Percentiles rank a stretch among this genome's conserved stretches.
Evolutionary conservation across 1,140 invertebrate genomes (phyloP).

Genomic region (Babylonia areolata): DNA sequence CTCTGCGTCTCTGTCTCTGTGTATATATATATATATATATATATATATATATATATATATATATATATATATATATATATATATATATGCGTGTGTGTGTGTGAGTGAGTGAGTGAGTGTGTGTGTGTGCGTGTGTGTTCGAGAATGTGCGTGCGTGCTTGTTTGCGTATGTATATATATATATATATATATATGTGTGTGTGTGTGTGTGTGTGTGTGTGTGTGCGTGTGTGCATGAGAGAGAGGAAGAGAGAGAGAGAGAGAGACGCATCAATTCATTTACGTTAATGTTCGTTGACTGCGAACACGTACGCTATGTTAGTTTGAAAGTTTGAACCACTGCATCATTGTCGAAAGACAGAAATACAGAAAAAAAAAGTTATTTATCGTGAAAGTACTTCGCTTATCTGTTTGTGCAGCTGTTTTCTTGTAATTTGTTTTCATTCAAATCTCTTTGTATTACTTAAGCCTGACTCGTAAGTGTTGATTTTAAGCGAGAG

Average conservation of each 20-base stretch:
- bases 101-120: not conserved
- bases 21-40: not conserved
- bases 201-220: not conserved
- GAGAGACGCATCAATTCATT: no score
- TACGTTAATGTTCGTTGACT: no score
- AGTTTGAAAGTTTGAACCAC: not conserved
- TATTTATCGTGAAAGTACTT: not conserved
- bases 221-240: not conserved
- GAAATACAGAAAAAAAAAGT: not conserved
- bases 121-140: not conserved
- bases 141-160: not conserved
- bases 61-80: not conserved
- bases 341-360: not conserved
- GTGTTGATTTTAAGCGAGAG: no score
- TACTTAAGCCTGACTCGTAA: no score
- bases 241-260: not conserved
- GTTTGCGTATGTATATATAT: not conserved
- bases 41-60: not conserved
- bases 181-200: not conserved
- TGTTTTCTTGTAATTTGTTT: no score
- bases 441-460: no score
- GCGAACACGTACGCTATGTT: no score
- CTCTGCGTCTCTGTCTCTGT: no score
- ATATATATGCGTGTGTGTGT: not conserved
- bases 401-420: no score